Evolutionary conservation across 2,797 vertebrate species (phyloP), one percentile per base, ranked within the genome.

Genomic region (Hypotaenidia philippensis): DNA sequence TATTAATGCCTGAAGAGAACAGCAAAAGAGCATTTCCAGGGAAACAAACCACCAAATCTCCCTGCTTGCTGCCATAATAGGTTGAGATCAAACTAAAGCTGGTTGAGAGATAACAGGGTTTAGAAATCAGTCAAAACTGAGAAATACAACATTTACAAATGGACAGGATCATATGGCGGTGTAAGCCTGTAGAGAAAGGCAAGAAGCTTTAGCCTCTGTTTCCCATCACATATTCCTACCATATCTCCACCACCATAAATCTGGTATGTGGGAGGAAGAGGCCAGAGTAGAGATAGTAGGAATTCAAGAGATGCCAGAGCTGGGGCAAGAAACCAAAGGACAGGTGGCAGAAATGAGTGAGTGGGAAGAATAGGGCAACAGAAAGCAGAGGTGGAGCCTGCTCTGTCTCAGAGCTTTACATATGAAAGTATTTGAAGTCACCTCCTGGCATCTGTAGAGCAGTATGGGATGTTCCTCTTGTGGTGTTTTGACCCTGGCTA

Each of bases 11-110:
- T 92, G 55, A 90, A 86, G 41, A 77, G 60, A 91, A 89, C 22
- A 89, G 76, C 65, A 83, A 83, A 95, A 89, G 75, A 92, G 23
- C 85, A 95, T 94, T 93, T 93, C 84, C 91, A 91, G 65, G 61
- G 69, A 94, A 94, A 94, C 38, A 85, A 80, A 40, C 36, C 64
- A 92, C 25, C 47, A 78, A 18, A 4, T 90, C 88, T 89, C 38
- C 55, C 78, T 87, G 41, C 66, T 86, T 34, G 9, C 36, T 90
- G 79, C 25, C 72, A 90, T 79, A 94, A 71, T 47, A 38, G 32
- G 26, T 65, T 88, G 76, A 94, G 53, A 64, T 44, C 68, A 91
- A 89, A 77, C 64, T 71, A 50, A 88, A 83, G 38, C 45, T 93
- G 11, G 6, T 52, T 85, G 50, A 71, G 76, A 71, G 40, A 23